Evolutionary conservation across 2,888 invertebrate genomes (phyloP).

Genomic region (Sarcophaga subvicina): DNA sequence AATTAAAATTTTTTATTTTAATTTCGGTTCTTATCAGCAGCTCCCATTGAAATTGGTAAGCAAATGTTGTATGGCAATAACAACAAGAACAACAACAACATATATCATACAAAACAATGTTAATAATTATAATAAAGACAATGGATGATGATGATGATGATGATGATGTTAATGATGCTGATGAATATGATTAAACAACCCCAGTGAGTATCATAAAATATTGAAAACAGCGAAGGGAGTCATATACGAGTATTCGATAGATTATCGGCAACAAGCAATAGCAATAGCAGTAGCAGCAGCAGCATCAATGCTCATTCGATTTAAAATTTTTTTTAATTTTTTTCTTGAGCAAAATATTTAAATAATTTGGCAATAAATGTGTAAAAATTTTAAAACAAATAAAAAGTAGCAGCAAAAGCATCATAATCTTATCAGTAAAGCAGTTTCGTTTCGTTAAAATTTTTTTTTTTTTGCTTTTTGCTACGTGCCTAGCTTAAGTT

Average conservation of each 20-base stretch:
- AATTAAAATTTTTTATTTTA: background rate
- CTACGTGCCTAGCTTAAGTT: background rate
- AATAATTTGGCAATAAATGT: slow-evolving; percentile 52
- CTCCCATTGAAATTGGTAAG: slow-evolving; percentile 32
- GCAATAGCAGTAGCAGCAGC: background rate
- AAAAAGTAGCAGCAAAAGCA: no score
- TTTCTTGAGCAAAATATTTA: slow-evolving; percentile 18
- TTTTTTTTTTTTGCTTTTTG: no score
- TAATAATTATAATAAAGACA: no score
- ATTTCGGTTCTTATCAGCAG: slow-evolving; percentile 49
- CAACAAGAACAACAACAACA: background rate
- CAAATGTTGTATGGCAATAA: slow-evolving; percentile 16
- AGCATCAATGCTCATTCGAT: slow-evolving; percentile 11
- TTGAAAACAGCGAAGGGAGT: slow-evolving; percentile 19
- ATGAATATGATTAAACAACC: slow-evolving; percentile 33
- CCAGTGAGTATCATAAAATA: slow-evolving; percentile 37
- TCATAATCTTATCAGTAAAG: slow-evolving; percentile 58
- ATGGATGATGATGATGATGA: slow-evolving; percentile 11
- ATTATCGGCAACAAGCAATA: slow-evolving; percentile 48
- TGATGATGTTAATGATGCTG: no score
- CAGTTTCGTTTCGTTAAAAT: background rate
- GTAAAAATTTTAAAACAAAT: slow-evolving; percentile 47
- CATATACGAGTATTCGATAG: slow-evolving; percentile 11
- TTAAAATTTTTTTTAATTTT: background rate
- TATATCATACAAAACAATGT: no score